A percentile compares a stretch with the other conserved stretches of the same genome.
phyloP scores from a whole-genome alignment of 2,113 vertebrate genomes.

The Machaerirhynchus nigripectus region DNA sequence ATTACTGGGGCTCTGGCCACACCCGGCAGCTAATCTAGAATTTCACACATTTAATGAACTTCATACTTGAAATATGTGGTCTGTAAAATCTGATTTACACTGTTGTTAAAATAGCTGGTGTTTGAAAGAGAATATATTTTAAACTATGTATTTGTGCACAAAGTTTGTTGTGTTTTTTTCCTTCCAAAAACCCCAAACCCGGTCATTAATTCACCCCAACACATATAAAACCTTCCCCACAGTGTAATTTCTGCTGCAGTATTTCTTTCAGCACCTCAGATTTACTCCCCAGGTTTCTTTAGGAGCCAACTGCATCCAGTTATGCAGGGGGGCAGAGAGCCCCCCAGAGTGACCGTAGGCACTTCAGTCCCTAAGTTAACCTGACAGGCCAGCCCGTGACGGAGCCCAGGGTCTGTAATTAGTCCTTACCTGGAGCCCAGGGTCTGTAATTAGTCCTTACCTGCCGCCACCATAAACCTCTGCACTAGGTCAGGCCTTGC shows the following conservation, averaged over 20 bases:
- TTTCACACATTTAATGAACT: constrained; percentile 81
- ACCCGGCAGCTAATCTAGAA: constrained; percentile 72
- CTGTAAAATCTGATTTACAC: constrained; percentile 79
- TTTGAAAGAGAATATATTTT: constrained; percentile 57
- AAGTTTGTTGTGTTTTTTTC: not conserved
- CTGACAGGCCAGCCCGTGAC: constrained; percentile 46
- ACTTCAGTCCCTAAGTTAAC: not conserved
- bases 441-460: constrained; percentile 13
- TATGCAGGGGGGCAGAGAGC: not conserved
- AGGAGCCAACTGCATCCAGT: constrained; percentile 26
- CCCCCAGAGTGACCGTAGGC: not conserved
- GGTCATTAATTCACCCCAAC: constrained; percentile 66
- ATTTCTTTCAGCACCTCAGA: constrained; percentile 80
- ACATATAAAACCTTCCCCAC: constrained; percentile 54
- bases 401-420: constrained; percentile 24
- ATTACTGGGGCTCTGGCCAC: constrained; percentile 62
- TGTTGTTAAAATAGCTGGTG: constrained; percentile 63
- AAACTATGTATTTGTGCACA: constrained; percentile 64
- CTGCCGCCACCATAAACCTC: constrained; percentile 3
- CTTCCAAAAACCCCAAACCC: not conserved
- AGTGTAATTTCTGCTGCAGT: constrained; percentile 65
- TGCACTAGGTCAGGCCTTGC: constrained; percentile 9
- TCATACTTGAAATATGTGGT: constrained; percentile 73
- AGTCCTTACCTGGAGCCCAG: constrained; percentile 47
- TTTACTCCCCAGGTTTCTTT: constrained; percentile 43